Evolutionary conservation across 2,888 invertebrate species (phyloP), one percentile per base, ranked within the genome.

Genomic region (Cheilosia scutellata): DNA sequence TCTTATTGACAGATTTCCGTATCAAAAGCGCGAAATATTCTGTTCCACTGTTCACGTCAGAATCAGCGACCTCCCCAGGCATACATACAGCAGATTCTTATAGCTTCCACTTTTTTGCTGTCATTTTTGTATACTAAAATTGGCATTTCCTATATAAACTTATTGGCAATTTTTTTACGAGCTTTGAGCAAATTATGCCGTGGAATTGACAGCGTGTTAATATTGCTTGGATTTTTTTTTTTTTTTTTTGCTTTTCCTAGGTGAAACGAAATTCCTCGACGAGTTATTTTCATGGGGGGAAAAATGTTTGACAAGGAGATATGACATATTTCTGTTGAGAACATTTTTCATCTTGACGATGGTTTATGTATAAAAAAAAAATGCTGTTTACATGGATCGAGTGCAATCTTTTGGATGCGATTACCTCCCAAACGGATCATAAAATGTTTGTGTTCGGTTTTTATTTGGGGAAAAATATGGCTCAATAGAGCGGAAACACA

Each of bases 151-250:
- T 57, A 49, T 37, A 44, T 27, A 27, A n/a, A 5, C 42, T 63
- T 63, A 76, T 65, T 82, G 63, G 44, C 66, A 77, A 58, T 29
- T 66, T 76, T 72, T 76, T 44, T 71, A 77, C 62, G 57, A 77
- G 58, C 65, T 76, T 25, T 42, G 37, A 40, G 63, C 71, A 72
- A 82, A 72, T 77, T 55, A 72, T 62, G 16, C 40, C 51, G 49
- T 55, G 65, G 65, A 66, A 72, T 72, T 82, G 77, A 82, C 77
- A 66, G 77, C 66, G 71, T 77, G 77, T 72, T 82, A 82, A 82
- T 82, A 68, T 74, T 66, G 53, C 60, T 74, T 33, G 51, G 65
- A 25, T 20, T 63, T 33, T 79, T 79, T 53, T 63, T 33, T 79
- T 79, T 53, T 66, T 16, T 5, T 11, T n/a, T 55, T 44, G 31